phyloP scores from a whole-genome alignment of 2,113 vertebrate genomes.

The Fukomys damarensis region DNA sequence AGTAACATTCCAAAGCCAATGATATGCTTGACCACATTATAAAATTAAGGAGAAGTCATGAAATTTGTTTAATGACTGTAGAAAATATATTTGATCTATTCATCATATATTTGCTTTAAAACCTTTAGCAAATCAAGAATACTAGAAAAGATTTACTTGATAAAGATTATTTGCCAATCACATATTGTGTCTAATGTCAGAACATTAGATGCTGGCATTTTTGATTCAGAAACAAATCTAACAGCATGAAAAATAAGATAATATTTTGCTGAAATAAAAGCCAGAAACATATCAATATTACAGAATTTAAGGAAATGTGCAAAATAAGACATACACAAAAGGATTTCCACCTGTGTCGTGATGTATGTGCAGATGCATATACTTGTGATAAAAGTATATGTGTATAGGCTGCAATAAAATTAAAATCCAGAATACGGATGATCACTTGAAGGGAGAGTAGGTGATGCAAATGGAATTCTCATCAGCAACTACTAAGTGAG shows the following conservation, averaged over 20 bases:
- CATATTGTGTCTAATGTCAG: background rate
- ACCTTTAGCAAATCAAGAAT: background rate
- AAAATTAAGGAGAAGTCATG: background rate
- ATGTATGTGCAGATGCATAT: background rate
- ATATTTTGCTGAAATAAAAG: background rate
- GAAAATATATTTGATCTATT: background rate
- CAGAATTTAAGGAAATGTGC: background rate
- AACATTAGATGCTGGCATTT: background rate
- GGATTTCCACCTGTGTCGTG: background rate
- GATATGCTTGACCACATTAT: background rate
- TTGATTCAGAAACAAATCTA: background rate
- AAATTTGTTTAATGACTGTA: background rate
- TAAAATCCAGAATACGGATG: background rate
- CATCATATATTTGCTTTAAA: background rate
- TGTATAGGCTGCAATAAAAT: background rate
- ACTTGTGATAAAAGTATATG: background rate
- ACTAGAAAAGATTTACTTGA: background rate
- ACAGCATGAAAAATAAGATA: background rate
- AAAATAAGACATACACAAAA: background rate
- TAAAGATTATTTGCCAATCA: background rate
- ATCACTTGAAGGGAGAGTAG: background rate
- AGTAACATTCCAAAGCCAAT: background rate
- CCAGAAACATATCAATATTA: background rate
- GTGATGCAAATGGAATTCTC: background rate
- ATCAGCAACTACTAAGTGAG: background rate